Conservation (phyloP, 2,113 vertebrate species). For the Tursiops truncatus region DNA sequence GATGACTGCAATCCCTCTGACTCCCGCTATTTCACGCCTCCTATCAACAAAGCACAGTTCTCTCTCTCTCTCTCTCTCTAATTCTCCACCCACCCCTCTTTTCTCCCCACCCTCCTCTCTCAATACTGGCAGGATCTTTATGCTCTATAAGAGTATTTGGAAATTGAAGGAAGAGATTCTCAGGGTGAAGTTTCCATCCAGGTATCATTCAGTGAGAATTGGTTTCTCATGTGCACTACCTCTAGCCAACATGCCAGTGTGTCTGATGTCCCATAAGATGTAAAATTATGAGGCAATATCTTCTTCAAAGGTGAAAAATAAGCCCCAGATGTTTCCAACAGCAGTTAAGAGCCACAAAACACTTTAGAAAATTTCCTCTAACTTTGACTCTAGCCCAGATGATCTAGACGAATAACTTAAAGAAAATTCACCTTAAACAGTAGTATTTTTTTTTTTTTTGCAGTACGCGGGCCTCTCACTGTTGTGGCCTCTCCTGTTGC, state of each 20-base stretch:
- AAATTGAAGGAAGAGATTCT: neutral
- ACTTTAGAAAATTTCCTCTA: neutral
- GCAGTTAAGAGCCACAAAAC: conserved; percentile 17
- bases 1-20: too few species aligned
- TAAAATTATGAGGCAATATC: neutral
- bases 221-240: neutral
- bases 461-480: too few species aligned
- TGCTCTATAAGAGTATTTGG: neutral
- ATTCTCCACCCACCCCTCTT: neutral
- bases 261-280: neutral
- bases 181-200: neutral
- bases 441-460: neutral
- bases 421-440: neutral
- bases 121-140: neutral
- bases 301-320: conserved; percentile 34
- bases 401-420: conserved; percentile 13
- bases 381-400: conserved; percentile 20
- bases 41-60: neutral
- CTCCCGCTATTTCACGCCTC: neutral
- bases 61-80: neutral
- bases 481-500: too few species aligned
- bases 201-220: neutral
- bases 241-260: neutral
- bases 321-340: conserved; percentile 15
- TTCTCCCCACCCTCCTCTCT: neutral